Evolutionary conservation across 1,140 invertebrate genomes (phyloP).

Genomic region (Alviniconcha marisindica): DNA sequence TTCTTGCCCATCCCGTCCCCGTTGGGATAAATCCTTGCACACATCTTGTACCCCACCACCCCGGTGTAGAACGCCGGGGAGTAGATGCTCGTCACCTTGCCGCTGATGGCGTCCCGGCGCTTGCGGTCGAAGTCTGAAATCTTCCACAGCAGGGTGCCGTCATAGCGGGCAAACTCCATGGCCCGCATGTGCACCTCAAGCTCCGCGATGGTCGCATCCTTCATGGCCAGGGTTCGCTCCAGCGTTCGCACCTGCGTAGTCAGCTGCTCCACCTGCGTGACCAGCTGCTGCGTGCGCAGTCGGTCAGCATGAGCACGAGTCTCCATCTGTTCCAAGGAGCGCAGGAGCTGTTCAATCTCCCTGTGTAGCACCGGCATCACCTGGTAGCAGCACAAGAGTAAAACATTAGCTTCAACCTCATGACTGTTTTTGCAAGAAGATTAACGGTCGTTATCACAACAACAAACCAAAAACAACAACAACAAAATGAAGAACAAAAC

Average conservation of each 20-base stretch:
- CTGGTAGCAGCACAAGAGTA: background rate
- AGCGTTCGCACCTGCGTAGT: slow-evolving; percentile 54
- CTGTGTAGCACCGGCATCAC: slow-evolving; percentile 46
- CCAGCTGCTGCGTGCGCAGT: slow-evolving; percentile 24
- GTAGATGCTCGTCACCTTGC: slow-evolving; percentile 69
- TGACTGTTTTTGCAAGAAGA: too few species aligned
- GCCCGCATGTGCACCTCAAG: slow-evolving; percentile 57
- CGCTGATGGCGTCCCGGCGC: slow-evolving; percentile 65
- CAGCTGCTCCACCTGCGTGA: slow-evolving; percentile 45
- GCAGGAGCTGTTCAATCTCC: slow-evolving; percentile 47
- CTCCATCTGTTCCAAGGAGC: slow-evolving; percentile 45
- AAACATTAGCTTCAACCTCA: too few species aligned
- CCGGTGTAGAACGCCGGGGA: slow-evolving; percentile 72
- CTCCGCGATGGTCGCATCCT: slow-evolving; percentile 62
- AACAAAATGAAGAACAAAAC: too few species aligned
- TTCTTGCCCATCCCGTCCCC: slow-evolving; percentile 79
- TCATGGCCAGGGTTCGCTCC: slow-evolving; percentile 58
- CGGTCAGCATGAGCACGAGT: slow-evolving; percentile 31
- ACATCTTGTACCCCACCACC: slow-evolving; percentile 85
- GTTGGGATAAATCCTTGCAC: slow-evolving; percentile 88
- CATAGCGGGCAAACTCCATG: slow-evolving; percentile 62
- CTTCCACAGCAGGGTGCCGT: slow-evolving; percentile 71
- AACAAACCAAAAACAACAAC: too few species aligned
- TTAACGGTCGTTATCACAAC: too few species aligned
- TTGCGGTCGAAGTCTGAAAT: slow-evolving; percentile 65